A percentile compares a stretch with the other conserved stretches of the same genome.
These are phyloP conservation scores for Macropis europaea DNA, from an alignment of 2,888 invertebrate genomes.

Conservation along the genomic window DNA sequence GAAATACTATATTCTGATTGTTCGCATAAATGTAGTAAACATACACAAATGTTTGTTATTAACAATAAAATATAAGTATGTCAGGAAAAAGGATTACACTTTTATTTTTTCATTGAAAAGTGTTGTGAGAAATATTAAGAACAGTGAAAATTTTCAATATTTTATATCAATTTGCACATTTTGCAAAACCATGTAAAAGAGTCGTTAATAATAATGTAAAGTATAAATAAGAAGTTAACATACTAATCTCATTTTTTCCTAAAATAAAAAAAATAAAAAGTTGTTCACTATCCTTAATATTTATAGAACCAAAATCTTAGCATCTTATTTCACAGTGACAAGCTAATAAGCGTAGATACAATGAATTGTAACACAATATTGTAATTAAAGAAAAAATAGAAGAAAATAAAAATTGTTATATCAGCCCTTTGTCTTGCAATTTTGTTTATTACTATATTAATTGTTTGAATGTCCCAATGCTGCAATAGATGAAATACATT, in stretches of 20 bases:
- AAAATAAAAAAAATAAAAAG: background rate
- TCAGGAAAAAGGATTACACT: background rate
- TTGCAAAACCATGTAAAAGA: too few species aligned
- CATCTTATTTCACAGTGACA: background rate
- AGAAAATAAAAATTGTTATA: slow-evolving; percentile 17
- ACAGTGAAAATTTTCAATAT: background rate
- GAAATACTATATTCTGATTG: background rate
- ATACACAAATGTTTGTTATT: background rate
- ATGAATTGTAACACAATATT: slow-evolving; percentile 18
- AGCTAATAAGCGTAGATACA: slow-evolving; percentile 1
- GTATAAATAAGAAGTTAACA: background rate
- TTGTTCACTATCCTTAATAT: slow-evolving; percentile 8
- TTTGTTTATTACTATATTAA: background rate
- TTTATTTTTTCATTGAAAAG: background rate
- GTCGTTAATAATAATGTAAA: background rate
- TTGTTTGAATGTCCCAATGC: slow-evolving; percentile 1
- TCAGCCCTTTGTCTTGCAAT: background rate
- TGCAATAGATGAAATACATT: too few species aligned
- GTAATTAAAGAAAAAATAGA: slow-evolving; percentile 15
- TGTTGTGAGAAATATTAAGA: background rate
- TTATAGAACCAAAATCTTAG: background rate
- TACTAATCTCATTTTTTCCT: background rate
- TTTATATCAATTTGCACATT: background rate
- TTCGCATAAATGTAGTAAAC: background rate
- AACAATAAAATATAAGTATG: background rate